Base-by-base conservation (phyloP, 2,113 vertebrate species). In the Spilogale gracilis region DNA sequence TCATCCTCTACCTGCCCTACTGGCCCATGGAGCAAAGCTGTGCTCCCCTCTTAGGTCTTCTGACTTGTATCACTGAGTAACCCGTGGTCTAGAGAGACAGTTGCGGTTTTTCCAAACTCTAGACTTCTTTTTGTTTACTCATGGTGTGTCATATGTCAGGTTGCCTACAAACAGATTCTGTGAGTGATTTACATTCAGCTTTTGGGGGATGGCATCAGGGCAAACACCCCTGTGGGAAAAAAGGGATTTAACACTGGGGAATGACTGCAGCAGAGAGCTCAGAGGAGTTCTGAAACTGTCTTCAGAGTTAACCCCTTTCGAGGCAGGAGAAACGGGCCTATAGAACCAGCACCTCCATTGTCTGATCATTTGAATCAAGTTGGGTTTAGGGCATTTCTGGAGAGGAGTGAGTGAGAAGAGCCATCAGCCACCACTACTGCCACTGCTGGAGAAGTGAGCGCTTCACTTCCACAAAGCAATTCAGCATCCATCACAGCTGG, bases 1-100 rank as follows among this genome's bases (percentile, higher is more conserved):
- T 43, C 21, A 2, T 25, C 1, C 27, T 91, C 21, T 45, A 27
- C 16, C n/a, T 21, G 61, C 6, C 58, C 6, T 25, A 30, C 3
- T 7, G 6, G 12, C 12, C n/a, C 11, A 3, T 0, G n/a, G 16
- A 0, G 16, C 6, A 60, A 21, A 88, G 2, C 27, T 32, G 5
- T 50, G 32, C 17, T 58, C 27, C 79, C 1, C 7, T 61, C 17
- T 1, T 18, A 18, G 9, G 17, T 48, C 32, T 48, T 73, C 45
- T 65, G 14, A 13, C 6, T 1, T 52, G 5, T 13, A 56, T 65
- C 13, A 20, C 43, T 38, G 12, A 25, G 5, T 21, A 17, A 27
- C 20, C 25, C 45, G 4, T 21, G 18, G 21, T 61, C 50, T 78
- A 54, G 9, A 92, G 11, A 45, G 13, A 14, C 20, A 61, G 7